phyloP scores from a whole-genome alignment of 2,113 vertebrate genomes.

The Vulpes ferrilata region DNA sequence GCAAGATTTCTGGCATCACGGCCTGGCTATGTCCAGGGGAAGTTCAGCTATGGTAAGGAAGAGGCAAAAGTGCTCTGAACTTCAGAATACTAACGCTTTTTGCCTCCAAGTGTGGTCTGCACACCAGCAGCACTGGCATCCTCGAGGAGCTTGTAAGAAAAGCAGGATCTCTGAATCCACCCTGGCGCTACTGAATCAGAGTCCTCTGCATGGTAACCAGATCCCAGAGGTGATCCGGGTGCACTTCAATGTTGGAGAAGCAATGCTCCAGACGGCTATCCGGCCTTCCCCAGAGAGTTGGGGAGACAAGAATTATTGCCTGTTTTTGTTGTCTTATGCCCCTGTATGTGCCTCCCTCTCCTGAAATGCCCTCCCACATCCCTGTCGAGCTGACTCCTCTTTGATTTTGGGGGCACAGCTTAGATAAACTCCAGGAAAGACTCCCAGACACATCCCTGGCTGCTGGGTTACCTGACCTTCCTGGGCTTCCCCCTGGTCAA shows the following conservation, averaged over 20 bases:
- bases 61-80: background rate
- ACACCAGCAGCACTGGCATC: background rate
- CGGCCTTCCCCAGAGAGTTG: background rate
- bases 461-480: background rate
- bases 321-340: background rate
- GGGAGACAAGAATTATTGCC: conserved; percentile 8
- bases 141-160: background rate
- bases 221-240: background rate
- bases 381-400: background rate
- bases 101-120: background rate
- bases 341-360: background rate
- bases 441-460: background rate
- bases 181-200: background rate
- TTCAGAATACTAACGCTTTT: background rate
- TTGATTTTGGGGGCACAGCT: background rate
- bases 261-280: fast-evolving
- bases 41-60: background rate
- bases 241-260: background rate
- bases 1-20: background rate
- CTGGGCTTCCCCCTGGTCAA: background rate
- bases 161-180: background rate
- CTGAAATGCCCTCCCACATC: background rate
- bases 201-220: background rate
- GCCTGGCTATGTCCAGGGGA: background rate
- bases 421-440: background rate